phyloP scores from a whole-genome alignment of 2,113 vertebrate species.

The Pedetes capensis region DNA sequence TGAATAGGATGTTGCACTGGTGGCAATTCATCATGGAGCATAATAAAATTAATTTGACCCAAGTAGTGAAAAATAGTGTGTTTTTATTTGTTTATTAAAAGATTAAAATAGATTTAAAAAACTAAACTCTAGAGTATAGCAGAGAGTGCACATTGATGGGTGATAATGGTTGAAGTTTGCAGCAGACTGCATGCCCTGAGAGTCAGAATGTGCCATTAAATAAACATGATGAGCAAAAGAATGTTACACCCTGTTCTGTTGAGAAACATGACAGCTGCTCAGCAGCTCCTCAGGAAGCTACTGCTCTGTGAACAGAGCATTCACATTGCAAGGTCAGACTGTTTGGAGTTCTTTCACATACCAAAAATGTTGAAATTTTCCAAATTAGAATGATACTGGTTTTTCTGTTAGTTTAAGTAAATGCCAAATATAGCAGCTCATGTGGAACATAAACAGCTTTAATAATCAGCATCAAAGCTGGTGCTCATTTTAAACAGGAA shows the following conservation, averaged over 20 bases:
- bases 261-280: conserved; percentile 53
- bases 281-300: conserved; percentile 54
- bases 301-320: neutral
- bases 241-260: conserved; percentile 61
- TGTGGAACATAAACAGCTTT: neutral
- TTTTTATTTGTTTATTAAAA: conserved; percentile 70
- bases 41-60: conserved; percentile 91
- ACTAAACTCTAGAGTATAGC: neutral
- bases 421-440: neutral
- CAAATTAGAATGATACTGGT: neutral
- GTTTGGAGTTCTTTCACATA: neutral
- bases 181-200: conserved; percentile 38
- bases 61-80: conserved; percentile 72
- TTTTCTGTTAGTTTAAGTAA: conserved; percentile 30
- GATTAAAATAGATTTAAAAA: conserved; percentile 53
- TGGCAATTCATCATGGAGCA: conserved; percentile 89
- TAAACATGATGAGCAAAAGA: conserved; percentile 68
- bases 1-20: conserved; percentile 90
- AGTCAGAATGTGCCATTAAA: conserved; percentile 58
- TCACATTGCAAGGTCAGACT: conserved; percentile 70
- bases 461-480: neutral
- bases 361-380: neutral
- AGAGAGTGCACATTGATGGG: conserved; percentile 16
- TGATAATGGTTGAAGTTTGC: neutral
- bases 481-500: conserved; percentile 41